These are phyloP conservation scores for Eristalis pertinax DNA, from an alignment of 2,888 invertebrate species.

Conservation along the genomic window DNA sequence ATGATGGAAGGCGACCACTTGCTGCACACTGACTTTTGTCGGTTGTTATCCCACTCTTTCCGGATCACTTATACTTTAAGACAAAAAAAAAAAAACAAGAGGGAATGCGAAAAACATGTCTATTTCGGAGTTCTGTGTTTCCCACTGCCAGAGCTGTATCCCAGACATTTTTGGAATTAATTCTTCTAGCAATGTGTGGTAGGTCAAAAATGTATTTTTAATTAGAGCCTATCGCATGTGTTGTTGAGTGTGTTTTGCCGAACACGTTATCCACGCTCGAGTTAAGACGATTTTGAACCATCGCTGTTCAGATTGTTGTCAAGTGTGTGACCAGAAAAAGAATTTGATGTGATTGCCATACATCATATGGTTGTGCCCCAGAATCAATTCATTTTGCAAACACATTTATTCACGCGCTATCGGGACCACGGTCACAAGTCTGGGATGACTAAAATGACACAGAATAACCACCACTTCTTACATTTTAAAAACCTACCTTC, in stretches of 20 bases:
- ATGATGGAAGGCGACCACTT: conserved; percentile 34
- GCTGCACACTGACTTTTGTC: not conserved
- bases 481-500: no score
- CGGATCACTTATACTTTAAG: conserved; percentile 19
- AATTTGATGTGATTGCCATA: no score
- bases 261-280: not conserved
- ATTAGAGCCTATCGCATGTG: not conserved
- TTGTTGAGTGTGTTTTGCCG: not conserved
- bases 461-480: no score
- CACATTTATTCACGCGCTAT: no score
- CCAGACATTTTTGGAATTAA: not conserved
- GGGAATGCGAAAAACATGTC: not conserved
- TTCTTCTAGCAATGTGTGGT: not conserved
- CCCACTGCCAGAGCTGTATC: not conserved
- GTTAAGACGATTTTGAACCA: no score
- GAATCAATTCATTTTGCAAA: no score
- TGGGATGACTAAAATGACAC: no score
- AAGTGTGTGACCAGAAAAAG: no score
- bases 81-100: not conserved
- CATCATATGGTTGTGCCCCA: no score
- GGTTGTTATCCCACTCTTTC: conserved; percentile 53
- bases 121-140: not conserved
- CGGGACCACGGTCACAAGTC: no score
- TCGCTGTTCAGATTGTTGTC: no score
- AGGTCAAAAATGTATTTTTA: not conserved